A percentile compares a stretch with the other conserved stretches of the same genome.
These are phyloP conservation scores for Tragelaphus scriptus DNA, from an alignment of 2,113 vertebrate species.

Conservation along the genomic window DNA sequence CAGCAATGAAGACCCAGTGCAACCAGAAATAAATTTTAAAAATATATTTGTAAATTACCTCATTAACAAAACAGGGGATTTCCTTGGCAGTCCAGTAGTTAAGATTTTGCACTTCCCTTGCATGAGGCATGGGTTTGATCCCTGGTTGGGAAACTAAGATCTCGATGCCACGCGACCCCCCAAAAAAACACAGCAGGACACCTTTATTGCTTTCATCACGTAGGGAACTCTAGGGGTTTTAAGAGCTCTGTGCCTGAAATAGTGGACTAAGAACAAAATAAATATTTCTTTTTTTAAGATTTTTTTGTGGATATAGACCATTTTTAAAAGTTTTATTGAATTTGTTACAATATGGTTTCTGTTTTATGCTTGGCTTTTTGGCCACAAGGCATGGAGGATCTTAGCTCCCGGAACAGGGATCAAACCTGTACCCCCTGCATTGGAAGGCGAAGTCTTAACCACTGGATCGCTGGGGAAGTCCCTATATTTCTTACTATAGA, in stretches of 20 bases:
- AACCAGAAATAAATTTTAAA: neutral
- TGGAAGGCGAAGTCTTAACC: neutral
- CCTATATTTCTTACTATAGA: neutral
- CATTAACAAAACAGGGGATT: neutral
- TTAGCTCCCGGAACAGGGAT: neutral
- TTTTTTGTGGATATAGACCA: neutral
- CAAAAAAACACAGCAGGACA: neutral
- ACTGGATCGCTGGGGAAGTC: neutral
- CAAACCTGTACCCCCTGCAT: neutral
- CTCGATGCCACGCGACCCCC: fast-evolving
- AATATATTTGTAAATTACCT: neutral
- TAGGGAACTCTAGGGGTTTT: neutral
- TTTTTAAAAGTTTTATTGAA: neutral
- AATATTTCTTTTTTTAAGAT: neutral
- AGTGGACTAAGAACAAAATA: neutral
- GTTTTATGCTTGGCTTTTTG: neutral
- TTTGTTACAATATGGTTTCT: neutral
- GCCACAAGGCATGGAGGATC: neutral
- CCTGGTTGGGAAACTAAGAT: neutral
- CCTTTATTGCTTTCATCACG: neutral
- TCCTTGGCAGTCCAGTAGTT: neutral
- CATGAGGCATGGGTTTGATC: neutral
- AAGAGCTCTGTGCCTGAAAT: neutral
- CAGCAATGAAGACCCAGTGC: neutral
- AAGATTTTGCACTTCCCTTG: neutral